Percentiles rank a stretch among this genome's conserved stretches.
Evolutionary conservation across 2,888 invertebrate genomes (phyloP).

Genomic region (Coleophora deauratella): DNA sequence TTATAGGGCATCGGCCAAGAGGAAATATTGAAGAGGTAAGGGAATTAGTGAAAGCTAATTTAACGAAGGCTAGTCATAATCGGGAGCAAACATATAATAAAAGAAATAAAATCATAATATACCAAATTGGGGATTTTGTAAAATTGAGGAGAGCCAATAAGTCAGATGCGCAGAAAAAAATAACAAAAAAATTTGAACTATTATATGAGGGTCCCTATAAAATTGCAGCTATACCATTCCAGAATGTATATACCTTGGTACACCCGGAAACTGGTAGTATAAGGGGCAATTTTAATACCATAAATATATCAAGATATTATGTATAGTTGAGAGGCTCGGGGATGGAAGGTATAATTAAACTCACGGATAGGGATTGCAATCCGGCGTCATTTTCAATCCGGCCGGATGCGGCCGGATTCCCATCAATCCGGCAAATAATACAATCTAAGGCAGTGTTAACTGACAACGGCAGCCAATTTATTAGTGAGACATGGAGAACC

Average conservation of each 20-base stretch:
- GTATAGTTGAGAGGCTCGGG: neutral
- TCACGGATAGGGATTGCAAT: no score
- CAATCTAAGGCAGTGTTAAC: no score
- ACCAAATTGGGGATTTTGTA: conserved; percentile 14
- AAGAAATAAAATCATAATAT: conserved; percentile 5
- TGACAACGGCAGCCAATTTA: conserved; percentile 16
- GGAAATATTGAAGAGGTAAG: neutral
- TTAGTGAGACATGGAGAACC: conserved; percentile 5
- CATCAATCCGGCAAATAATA: no score
- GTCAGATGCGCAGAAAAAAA: conserved; percentile 10
- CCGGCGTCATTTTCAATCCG: no score
- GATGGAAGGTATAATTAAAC: no score
- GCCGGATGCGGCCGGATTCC: no score
- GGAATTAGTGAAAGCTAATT: conserved; percentile 4
- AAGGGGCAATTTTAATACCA: conserved; percentile 4
- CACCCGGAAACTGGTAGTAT: neutral
- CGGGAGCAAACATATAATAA: conserved; percentile 6
- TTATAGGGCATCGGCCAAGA: no score
- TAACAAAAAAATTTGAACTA: conserved; percentile 1
- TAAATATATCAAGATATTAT: conserved; percentile 2
- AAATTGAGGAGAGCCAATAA: conserved; percentile 8
- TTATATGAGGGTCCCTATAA: conserved; percentile 3
- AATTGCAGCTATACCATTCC: neutral
- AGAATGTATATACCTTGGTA: conserved; percentile 4
- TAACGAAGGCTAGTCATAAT: neutral